These are phyloP conservation scores for Temnothorax nylanderi DNA, from an alignment of 1,140 invertebrate species.

Conservation along the genomic window DNA sequence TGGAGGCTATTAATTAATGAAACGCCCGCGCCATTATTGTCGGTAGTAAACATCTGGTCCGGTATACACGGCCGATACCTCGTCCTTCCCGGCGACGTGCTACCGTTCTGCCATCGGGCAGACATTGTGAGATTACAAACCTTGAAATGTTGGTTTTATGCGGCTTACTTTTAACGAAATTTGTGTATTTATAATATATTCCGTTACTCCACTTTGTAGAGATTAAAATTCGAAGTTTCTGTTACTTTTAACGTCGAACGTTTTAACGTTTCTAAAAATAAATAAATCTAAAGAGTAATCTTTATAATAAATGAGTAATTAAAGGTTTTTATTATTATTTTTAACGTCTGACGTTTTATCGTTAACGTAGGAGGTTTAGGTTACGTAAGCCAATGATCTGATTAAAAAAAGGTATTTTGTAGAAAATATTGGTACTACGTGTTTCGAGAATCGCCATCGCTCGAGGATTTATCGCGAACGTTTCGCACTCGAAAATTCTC, in stretches of 20 bases:
- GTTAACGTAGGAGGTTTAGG: neutral
- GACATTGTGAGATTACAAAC: conserved; percentile 29
- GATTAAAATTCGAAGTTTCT: neutral
- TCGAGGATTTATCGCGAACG: neutral
- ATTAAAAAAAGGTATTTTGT: neutral
- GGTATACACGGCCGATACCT: conserved; percentile 49
- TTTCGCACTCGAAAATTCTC: neutral
- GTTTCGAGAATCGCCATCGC: neutral
- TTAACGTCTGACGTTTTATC: no score
- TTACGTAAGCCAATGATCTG: neutral
- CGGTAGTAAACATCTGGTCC: conserved; percentile 64
- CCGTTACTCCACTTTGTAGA: neutral
- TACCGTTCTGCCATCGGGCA: conserved; percentile 13
- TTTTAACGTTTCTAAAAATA: neutral
- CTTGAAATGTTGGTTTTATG: neutral
- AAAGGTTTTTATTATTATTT: neutral
- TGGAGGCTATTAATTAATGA: conserved; percentile 84
- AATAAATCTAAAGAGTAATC: neutral
- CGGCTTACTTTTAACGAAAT: neutral
- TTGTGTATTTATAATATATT: neutral
- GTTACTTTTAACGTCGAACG: neutral
- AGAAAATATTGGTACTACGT: neutral
- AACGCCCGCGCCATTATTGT: conserved; percentile 74
- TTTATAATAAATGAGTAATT: neutral
- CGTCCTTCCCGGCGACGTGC: conserved; percentile 63